These are phyloP conservation scores for Eudyptes chrysolophus DNA, from an alignment of 2,113 vertebrate species.

Conservation along the genomic window DNA sequence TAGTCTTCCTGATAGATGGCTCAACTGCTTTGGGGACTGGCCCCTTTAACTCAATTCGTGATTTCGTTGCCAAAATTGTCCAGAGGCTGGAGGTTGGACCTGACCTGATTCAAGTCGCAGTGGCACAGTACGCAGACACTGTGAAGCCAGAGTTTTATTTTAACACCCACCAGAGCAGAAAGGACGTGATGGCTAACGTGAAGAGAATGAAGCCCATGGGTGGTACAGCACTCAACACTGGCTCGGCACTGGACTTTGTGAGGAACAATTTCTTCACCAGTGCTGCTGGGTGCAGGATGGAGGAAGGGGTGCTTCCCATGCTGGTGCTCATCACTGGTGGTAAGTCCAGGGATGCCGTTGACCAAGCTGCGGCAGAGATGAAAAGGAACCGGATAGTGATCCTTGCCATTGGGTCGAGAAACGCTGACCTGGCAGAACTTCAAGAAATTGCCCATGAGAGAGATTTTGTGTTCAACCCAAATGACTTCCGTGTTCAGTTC, in stretches of 20 bases:
- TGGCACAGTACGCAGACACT: conserved; percentile 81
- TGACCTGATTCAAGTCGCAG: conserved; percentile 85
- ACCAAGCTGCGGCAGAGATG: conserved; percentile 74
- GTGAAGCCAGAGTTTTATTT: conserved; percentile 85
- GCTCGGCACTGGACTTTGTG: conserved; percentile 85
- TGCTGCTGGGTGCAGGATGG: conserved; percentile 79
- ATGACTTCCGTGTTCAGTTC: conserved; percentile 76
- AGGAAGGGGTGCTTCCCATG: conserved; percentile 82
- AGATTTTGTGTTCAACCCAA: conserved; percentile 69
- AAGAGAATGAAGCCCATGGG: conserved; percentile 73
- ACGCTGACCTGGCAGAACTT: conserved; percentile 75
- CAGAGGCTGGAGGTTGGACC: conserved; percentile 86
- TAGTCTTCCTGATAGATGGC: conserved; percentile 94
- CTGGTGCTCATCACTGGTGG: conserved; percentile 87
- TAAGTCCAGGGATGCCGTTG: conserved; percentile 83
- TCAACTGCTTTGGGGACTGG: conserved; percentile 77
- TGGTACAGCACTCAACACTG: conserved; percentile 77
- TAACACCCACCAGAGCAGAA: conserved; percentile 74
- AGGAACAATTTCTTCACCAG: conserved; percentile 80
- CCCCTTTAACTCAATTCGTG: conserved; percentile 78
- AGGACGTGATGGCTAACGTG: conserved; percentile 66
- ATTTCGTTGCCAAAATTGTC: conserved; percentile 84
- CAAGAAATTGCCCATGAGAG: conserved; percentile 80
- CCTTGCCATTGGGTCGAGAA: conserved; percentile 78
- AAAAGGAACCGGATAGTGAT: conserved; percentile 79